Conservation (phyloP, 2,113 vertebrate genomes). For the Emydura subglobosa region DNA sequence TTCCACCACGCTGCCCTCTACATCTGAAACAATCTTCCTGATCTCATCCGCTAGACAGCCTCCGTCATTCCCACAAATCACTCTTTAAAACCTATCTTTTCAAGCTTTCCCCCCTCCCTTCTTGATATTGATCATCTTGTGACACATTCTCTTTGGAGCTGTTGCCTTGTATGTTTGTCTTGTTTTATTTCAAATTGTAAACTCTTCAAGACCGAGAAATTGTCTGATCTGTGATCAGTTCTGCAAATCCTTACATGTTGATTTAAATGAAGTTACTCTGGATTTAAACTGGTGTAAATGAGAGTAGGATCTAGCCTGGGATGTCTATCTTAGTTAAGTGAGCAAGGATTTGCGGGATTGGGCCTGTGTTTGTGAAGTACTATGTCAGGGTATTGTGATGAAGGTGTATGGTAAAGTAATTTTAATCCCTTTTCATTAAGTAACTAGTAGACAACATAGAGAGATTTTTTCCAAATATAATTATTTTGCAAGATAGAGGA, state of each 20-base stretch:
- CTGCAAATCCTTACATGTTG: fast-evolving
- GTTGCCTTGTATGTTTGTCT: background rate
- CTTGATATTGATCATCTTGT: background rate
- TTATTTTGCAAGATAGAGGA: background rate
- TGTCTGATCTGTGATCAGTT: fast-evolving
- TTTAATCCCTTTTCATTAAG: background rate
- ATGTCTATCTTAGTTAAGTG: background rate
- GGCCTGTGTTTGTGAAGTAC: background rate
- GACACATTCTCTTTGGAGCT: background rate
- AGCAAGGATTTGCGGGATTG: background rate
- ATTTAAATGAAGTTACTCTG: background rate
- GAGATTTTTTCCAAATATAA: background rate
- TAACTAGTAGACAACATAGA: background rate
- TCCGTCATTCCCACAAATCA: background rate
- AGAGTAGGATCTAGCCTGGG: background rate
- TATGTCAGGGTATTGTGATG: fast-evolving
- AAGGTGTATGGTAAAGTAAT: background rate
- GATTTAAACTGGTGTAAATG: background rate
- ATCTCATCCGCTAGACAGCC: background rate
- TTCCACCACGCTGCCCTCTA: background rate
- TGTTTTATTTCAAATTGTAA: background rate
- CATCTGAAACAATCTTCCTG: fast-evolving
- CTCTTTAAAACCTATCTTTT: fast-evolving
- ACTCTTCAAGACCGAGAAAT: background rate
- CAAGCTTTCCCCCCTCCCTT: background rate